Base-by-base conservation (phyloP, 2,113 vertebrate species). In the Mesocricetus auratus region DNA sequence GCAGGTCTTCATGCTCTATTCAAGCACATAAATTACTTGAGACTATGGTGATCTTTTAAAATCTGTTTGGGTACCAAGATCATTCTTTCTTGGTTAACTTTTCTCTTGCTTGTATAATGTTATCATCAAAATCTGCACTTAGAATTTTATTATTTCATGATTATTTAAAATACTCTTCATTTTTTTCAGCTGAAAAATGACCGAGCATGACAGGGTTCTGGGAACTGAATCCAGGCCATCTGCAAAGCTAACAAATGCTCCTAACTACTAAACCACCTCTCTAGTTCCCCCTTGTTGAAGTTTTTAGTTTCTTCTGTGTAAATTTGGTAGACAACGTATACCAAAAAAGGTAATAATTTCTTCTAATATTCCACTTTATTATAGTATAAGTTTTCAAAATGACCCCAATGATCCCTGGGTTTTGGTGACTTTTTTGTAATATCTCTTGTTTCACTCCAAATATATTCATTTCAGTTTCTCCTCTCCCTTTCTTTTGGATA, bases 81-180 rank as follows among this genome's bases (percentile, higher is more conserved):
- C 39, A 82, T 36, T 93, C 39, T 81, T 91, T 77, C 42, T 62
- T n/a, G 19, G 73, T 69, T 93, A 83, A 66, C 60, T 45, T 86
- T 83, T 93, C 17, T 94, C 75, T 87, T n/a, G 1, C 3, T 33
- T 50, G 39, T 3, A 21, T 15, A 33, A 29, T 39, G 21, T 56
- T 91, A 69, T 26, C 73, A 39, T 92, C 53, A 60, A 62, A 90
- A 69, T 83, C 24, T 71, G 17, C 81, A 7, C 22, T 91, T 85
- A 58, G 3, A 45, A 33, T 85, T 45, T 64, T 85, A 45, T 85
- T 83, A 62, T 62, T 42, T 64, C 24, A 39, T 24, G 58, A 24
- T 45, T 64, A 42, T 64, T 42, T 64, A 42, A 85, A 85, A 83
- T 29, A 62, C 3, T 45, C 62, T 83, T 60, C 53, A 60, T 26